Percentiles rank a stretch among this genome's conserved stretches.
These are phyloP conservation scores for Eupithecia vulgata DNA, from an alignment of 2,888 invertebrate species.

Conservation along the genomic window DNA sequence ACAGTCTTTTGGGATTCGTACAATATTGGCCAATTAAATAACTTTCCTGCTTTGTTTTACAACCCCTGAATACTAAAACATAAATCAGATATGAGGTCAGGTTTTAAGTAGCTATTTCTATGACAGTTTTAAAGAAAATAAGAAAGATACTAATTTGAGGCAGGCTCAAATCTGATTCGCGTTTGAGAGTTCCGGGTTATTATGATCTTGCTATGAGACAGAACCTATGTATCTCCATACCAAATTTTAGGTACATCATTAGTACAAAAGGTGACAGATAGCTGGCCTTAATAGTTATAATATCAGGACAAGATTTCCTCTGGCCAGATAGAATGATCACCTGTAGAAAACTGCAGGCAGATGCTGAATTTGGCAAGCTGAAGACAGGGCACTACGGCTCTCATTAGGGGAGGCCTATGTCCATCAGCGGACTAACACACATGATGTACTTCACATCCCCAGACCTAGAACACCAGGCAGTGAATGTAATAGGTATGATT, in stretches of 20 bases:
- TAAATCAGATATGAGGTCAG: background rate
- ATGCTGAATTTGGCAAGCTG: too few species aligned
- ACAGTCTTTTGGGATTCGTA: background rate
- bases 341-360: too few species aligned
- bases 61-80: background rate
- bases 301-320: too few species aligned
- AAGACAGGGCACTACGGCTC: too few species aligned
- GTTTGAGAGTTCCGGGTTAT: background rate
- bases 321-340: too few species aligned
- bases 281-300: background rate
- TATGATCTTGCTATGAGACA: background rate
- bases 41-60: background rate
- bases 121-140: background rate
- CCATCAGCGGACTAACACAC: too few species aligned
- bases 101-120: background rate
- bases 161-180: background rate
- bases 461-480: background rate
- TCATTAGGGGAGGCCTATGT: too few species aligned
- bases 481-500: background rate
- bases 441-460: background rate
- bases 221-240: background rate
- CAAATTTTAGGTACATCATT: too few species aligned
- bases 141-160: background rate
- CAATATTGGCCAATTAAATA: background rate
- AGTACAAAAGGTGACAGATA: too few species aligned